Percentiles rank a stretch among this genome's conserved stretches.
Evolutionary conservation across 2,888 invertebrate species (phyloP).

Genomic region (Holacanthella duospinosa): DNA sequence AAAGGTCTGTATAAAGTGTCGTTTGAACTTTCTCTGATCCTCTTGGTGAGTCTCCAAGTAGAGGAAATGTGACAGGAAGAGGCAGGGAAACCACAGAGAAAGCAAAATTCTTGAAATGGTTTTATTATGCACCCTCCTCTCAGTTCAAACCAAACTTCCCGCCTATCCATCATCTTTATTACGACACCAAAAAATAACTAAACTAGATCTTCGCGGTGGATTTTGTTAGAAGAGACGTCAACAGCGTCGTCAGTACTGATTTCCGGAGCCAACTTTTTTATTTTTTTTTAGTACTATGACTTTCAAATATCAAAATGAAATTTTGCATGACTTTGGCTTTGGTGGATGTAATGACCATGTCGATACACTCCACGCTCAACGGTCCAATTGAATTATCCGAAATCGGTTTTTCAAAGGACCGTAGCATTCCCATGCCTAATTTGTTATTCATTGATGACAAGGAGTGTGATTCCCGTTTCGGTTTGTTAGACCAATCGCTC

Average conservation of each 20-base stretch:
- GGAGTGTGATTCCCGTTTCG: conserved; percentile 1
- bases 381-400: not conserved
- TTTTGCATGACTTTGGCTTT: not conserved
- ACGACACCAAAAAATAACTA: conserved; percentile 19
- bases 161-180: conserved; percentile 33
- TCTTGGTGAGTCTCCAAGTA: not conserved
- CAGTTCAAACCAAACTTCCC: conserved; percentile 16
- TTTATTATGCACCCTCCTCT: conserved; percentile 33
- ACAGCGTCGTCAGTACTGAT: no score
- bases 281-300: no score
- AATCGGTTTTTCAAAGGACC: conserved; percentile 4
- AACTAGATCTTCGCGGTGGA: not conserved
- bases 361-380: not conserved
- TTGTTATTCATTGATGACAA: conserved; percentile 34
- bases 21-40: conserved; percentile 6
- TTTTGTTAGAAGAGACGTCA: no score
- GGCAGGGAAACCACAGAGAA: not conserved
- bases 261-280: no score
- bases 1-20: no score
- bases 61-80: conserved; percentile 5
- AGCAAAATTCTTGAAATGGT: conserved; percentile 18
- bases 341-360: not conserved
- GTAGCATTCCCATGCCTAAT: conserved; percentile 27
- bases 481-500: conserved; percentile 2
- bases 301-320: no score